Evolutionary conservation across 1,140 invertebrate species (phyloP).

Genomic region (Brachionus rubens): DNA sequence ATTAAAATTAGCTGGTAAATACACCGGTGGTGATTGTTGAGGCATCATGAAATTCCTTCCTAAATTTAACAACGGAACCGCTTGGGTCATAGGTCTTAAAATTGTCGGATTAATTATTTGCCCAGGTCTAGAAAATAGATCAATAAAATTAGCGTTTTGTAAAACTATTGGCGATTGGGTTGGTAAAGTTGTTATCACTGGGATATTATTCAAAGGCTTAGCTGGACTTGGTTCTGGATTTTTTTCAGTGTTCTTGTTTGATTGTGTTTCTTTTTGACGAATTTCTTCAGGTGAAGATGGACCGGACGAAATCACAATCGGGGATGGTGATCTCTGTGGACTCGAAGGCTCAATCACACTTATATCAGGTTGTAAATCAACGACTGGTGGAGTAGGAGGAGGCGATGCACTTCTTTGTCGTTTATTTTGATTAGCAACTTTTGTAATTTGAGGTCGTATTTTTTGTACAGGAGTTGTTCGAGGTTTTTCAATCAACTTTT

Average conservation of each 20-base stretch:
- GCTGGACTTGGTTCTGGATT: neutral
- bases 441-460: constrained; percentile 17
- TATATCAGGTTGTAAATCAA: too few relatives aligned
- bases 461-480: neutral
- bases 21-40: neutral
- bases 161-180: neutral
- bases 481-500: neutral
- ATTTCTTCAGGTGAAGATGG: neutral
- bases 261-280: neutral
- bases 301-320: neutral
- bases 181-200: too few relatives aligned
- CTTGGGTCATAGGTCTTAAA: neutral
- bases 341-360: too few relatives aligned
- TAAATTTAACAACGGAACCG: neutral
- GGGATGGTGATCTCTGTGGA: neutral
- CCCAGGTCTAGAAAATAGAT: neutral
- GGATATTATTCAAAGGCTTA: neutral
- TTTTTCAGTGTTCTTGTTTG: neutral
- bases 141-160: neutral
- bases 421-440: neutral
- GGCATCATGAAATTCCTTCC: neutral
- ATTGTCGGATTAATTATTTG: neutral
- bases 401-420: neutral
- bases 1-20: constrained; percentile 18
- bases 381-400: neutral